A percentile compares a stretch with the other conserved stretches of the same genome.
Evolutionary conservation across 1,140 invertebrate genomes (phyloP).

Genomic region (Anastrepha obliqua): DNA sequence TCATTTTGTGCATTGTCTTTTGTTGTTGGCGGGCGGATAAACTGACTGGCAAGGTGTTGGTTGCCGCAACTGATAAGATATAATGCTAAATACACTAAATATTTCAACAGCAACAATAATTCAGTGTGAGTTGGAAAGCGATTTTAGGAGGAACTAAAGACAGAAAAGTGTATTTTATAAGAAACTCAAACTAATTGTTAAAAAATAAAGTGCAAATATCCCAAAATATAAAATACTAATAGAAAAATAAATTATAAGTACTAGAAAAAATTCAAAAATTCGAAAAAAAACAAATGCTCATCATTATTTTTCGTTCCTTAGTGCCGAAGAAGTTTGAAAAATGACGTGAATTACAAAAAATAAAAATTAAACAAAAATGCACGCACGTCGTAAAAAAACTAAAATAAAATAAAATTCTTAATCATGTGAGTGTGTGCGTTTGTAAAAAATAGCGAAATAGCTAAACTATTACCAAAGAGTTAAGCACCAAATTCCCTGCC

Average conservation of each 20-base stretch:
- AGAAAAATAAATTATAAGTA: neutral
- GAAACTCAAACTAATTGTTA: too few species aligned
- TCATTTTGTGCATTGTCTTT: constrained; percentile 1
- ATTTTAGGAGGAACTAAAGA: constrained; percentile 15
- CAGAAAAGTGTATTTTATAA: neutral
- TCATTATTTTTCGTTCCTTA: neutral
- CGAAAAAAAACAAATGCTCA: neutral
- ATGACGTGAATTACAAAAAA: neutral
- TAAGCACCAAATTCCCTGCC: neutral
- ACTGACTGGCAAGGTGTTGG: constrained; percentile 13
- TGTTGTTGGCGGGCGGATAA: neutral
- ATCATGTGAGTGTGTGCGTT: constrained; percentile 9
- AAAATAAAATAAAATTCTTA: neutral
- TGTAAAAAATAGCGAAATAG: neutral
- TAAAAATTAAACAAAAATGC: neutral
- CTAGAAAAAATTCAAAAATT: neutral
- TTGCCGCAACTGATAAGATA: constrained; percentile 33
- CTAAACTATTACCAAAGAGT: constrained; percentile 47
- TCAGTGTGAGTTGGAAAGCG: constrained; percentile 5
- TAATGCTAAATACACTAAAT: neutral
- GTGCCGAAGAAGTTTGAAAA: neutral
- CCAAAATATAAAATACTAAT: too few species aligned
- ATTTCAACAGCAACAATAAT: neutral
- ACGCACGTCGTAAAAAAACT: neutral
- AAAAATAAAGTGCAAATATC: too few species aligned